Evolutionary conservation across 2,797 vertebrate genomes (phyloP).

Genomic region (Leptoclinus maculatus): DNA sequence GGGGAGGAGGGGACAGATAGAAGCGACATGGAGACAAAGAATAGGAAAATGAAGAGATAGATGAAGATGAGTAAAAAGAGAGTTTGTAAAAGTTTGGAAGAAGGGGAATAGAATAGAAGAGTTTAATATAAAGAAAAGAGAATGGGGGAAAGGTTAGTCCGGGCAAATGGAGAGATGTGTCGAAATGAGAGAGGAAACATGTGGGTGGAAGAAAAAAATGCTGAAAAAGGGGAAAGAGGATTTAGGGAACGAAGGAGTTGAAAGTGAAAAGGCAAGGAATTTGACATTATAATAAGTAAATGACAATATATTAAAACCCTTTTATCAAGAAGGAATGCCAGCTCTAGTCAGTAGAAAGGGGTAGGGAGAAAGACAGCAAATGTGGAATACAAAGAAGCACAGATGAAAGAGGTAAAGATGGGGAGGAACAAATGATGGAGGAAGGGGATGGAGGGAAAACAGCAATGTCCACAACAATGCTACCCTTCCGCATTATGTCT

Average conservation of each 20-base stretch:
- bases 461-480: not conserved
- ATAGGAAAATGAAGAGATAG: too few species aligned
- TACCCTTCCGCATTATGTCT: conserved; percentile 11
- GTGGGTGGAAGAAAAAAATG: not conserved
- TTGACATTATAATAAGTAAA: not conserved
- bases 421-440: not conserved
- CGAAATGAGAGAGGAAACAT: not conserved
- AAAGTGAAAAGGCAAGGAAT: not conserved
- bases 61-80: too few species aligned
- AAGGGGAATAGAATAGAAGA: too few species aligned
- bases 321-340: not conserved
- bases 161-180: too few species aligned
- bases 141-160: too few species aligned
- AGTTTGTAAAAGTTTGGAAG: too few species aligned
- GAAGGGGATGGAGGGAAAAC: not conserved
- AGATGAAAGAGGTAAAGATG: not conserved
- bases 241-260: not conserved
- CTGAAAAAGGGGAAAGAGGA: not conserved
- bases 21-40: too few species aligned
- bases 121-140: too few species aligned
- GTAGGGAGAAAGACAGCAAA: not conserved
- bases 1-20: too few species aligned
- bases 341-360: not conserved
- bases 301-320: not conserved
- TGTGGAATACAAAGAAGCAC: not conserved